Conservation (phyloP, 2,888 invertebrate species). For the Schizaphis graminum region DNA sequence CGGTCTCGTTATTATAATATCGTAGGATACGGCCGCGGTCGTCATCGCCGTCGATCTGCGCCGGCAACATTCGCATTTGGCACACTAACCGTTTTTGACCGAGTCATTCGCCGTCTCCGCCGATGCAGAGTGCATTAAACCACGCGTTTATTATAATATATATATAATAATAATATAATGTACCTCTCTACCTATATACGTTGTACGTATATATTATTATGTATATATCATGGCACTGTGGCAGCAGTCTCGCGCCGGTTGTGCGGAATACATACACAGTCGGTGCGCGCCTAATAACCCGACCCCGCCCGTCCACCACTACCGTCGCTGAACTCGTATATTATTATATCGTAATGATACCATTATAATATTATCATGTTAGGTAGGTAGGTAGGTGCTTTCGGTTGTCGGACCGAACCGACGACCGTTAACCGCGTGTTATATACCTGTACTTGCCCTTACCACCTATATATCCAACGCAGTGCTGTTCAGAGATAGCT, state of each 20-base stretch:
- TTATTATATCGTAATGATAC: not conserved
- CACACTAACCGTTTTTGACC: conserved; percentile 45
- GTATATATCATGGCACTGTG: not conserved
- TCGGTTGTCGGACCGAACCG: not conserved
- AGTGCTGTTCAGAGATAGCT: not conserved
- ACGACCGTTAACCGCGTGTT: not conserved
- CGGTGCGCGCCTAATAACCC: not conserved
- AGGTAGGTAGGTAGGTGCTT: not conserved
- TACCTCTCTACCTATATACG: not conserved
- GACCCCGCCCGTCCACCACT: not conserved
- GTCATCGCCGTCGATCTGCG: not conserved
- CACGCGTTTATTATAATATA: not conserved
- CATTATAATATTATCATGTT: not conserved
- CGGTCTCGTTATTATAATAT: conserved; percentile 21
- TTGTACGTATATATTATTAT: not conserved
- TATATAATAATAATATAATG: not conserved
- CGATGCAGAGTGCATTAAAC: conserved; percentile 51
- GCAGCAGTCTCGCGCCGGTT: not conserved
- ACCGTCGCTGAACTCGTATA: not conserved
- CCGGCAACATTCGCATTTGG: conserved; percentile 37
- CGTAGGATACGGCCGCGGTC: not conserved
- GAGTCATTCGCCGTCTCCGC: conserved; percentile 38
- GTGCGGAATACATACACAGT: not conserved
- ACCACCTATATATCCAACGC: conserved; percentile 6
- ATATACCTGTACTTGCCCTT: not conserved